Base-by-base conservation (phyloP, 2,113 vertebrate genomes). In the Strigops habroptila region DNA sequence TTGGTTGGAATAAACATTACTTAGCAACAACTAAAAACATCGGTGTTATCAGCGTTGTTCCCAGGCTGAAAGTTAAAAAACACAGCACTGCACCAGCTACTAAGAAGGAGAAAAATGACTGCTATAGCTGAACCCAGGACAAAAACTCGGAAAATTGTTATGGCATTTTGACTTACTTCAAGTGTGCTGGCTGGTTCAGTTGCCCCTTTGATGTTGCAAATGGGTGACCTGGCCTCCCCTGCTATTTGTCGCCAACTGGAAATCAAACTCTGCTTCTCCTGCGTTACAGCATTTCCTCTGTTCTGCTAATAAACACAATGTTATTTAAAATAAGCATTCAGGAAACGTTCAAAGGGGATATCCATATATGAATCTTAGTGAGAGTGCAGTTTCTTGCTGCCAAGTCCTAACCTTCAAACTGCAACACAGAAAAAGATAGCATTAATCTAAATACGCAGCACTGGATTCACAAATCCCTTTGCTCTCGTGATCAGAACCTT, bases 91-190 rank as follows among this genome's bases (percentile, higher is more conserved):
- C n/a, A n/a, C n/a, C n/a, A n/a, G n/a, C n/a, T n/a, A n/a, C n/a
- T n/a, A n/a, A n/a, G n/a, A n/a, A n/a, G n/a, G n/a, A n/a, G n/a
- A n/a, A n/a, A n/a, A n/a, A n/a, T n/a, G n/a, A n/a, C n/a, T n/a
- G n/a, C n/a, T n/a, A n/a, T n/a, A n/a, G n/a, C n/a, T n/a, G n/a
- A n/a, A n/a, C n/a, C n/a, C n/a, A n/a, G n/a, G n/a, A 92, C 57
- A 64, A 85, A 90, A 93, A 57, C 85, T 79, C 90, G 30, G 88
- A 95, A 91, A 95, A 96, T 75, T 76, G 90, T 88, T 49, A 85
- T 85, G 88, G 95, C 87, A 92, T 96, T 96, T 95, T 95, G 95
- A 95, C 92, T 94, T 93, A 96, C 90, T 96, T 97, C 87, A 94
- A 94, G 92, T 94, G 93, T 93, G 90, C 92, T 91, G 41, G 75